Evolutionary conservation across 2,113 vertebrate species (phyloP).

Genomic region (Hippocampus guttulatus): DNA sequence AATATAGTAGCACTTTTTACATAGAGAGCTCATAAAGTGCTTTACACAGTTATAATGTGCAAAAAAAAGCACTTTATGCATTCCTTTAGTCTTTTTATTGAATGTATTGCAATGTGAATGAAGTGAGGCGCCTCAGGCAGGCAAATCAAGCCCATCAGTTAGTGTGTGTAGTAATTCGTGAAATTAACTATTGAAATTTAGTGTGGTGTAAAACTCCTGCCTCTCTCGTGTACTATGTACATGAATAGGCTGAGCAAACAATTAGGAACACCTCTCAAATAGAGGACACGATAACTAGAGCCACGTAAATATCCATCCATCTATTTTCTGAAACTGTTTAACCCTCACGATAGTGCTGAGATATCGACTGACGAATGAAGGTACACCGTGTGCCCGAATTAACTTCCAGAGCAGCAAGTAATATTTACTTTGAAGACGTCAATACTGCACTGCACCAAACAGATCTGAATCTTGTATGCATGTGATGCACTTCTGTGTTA

Average conservation of each 20-base stretch:
- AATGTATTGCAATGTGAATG: no score
- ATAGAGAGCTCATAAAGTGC: no score
- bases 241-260: background rate
- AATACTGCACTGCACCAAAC: background rate
- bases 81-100: no score
- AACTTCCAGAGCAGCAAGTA: background rate
- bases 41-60: no score
- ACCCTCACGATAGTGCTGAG: background rate
- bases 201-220: background rate
- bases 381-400: background rate
- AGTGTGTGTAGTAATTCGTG: no score
- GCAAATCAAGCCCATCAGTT: no score
- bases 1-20: no score
- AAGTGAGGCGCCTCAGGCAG: no score
- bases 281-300: background rate
- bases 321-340: no score
- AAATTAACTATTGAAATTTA: no score
- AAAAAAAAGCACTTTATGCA: no score
- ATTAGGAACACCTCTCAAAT: background rate
- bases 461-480: background rate
- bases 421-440: background rate
- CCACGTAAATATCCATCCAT: background rate
- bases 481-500: background rate
- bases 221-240: background rate
- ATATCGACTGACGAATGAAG: no score